Evolutionary conservation across 1,140 invertebrate genomes (phyloP), one percentile per base, ranked within the genome.

Genomic region (Eufriesea mexicana): DNA sequence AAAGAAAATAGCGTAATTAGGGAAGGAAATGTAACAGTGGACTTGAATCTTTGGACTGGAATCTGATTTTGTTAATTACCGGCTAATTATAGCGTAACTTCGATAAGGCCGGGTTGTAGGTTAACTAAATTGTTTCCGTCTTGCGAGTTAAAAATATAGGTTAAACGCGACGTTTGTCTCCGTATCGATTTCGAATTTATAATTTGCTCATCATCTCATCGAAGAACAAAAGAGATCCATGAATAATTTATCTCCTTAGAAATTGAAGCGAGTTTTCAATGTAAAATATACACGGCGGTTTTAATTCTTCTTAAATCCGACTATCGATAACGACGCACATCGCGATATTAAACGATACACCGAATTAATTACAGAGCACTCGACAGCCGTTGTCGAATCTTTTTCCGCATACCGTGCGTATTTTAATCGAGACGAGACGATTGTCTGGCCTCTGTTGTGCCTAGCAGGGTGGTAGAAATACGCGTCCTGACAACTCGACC

Each of bases 401-500:
- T 73, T 80, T 80, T 80, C 68, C 79, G 79, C 70, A 54, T 73
- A 74, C 79, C 79, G 35, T n/a, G 42, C 61, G 35, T 35, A 67
- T 82, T 77, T 68, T 77, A 77, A 83, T 83, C 66, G 75, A 55
- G 54, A 35, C 80, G 28, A 51, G 45, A 45, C 68, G 67, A 9
- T 20, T 54, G 73, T 42, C 62, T 82, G 64, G 61, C 54, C 25
- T 7, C 20, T 62, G 54, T 76, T 42, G 64, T 54, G 67, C 18
- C 74, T 16, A 51, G 6, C 64, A 16, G n/a, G 28, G 16, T 51
- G 73, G 45, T 83, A 47, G 81, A 78, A 78, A 83, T 78, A 78
- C 80, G 7, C 79, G 45, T 55, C 28, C 66, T 62, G 49, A 78
- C 74, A 70, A 78, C 55, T 57, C 81, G 81, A 83, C 81, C 81